Evolutionary conservation across 2,888 invertebrate species (phyloP).

Genomic region (Smittia aterrima): DNA sequence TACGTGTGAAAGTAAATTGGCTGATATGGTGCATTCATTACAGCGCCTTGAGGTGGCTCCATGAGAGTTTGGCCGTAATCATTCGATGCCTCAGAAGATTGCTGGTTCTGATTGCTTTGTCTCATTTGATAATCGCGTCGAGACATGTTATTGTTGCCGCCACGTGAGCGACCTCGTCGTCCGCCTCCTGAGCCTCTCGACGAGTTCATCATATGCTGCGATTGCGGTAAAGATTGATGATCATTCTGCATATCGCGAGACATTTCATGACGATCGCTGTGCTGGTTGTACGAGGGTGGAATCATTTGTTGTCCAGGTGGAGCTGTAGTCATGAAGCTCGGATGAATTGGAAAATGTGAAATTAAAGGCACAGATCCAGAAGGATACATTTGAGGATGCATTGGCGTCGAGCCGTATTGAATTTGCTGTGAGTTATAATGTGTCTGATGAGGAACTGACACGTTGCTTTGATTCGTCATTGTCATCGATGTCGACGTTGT

Average conservation of each 20-base stretch:
- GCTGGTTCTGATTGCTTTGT: slow-evolving; percentile 2
- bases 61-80: slow-evolving; percentile 2
- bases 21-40: not conserved
- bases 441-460: not conserved
- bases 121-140: slow-evolving; percentile 18
- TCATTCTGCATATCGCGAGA: not conserved
- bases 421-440: not conserved
- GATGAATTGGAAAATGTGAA: not conserved
- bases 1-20: not conserved
- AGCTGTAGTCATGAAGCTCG: not conserved
- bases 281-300: not conserved
- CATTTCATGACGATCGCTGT: not conserved
- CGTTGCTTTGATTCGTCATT: slow-evolving; percentile 14
- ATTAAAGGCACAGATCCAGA: slow-evolving; percentile 30
- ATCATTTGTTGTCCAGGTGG: slow-evolving; percentile 11
- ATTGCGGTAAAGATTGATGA: not conserved
- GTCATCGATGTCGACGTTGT: not conserved
- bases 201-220: not conserved
- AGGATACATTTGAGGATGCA: slow-evolving; percentile 18
- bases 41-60: not conserved
- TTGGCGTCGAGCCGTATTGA: not conserved
- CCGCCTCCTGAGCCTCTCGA: not conserved
- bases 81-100: not conserved
- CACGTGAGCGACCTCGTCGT: slow-evolving; percentile 6
- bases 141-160: not conserved